Conservation (phyloP, 1,140 invertebrate species). For the Scaptomyza pallida region DNA sequence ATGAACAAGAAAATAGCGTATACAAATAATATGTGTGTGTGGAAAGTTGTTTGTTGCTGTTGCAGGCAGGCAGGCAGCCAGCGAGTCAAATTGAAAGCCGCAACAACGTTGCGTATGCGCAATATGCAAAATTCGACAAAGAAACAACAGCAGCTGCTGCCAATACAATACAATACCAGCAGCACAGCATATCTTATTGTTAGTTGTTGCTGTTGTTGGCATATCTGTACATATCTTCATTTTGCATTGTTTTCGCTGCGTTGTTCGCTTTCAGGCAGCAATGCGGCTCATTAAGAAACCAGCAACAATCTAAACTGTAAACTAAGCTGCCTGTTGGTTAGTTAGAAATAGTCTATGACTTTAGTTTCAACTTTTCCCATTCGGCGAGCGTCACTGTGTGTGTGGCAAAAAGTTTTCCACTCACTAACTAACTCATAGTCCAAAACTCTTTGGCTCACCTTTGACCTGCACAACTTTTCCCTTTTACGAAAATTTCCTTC, state of each 20-base stretch:
- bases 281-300: constrained; percentile 66
- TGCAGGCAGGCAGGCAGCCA: constrained; percentile 12
- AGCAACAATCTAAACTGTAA: constrained; percentile 45
- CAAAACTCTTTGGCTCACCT: constrained; percentile 36
- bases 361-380: constrained; percentile 53
- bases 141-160: constrained; percentile 40
- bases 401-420: constrained; percentile 46
- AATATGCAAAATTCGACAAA: constrained; percentile 48
- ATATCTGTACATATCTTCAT: constrained; percentile 50
- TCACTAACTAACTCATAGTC: constrained; percentile 36
- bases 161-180: constrained; percentile 17
- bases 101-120: constrained; percentile 70
- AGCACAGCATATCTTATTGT: constrained; percentile 8
- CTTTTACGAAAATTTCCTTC: constrained; percentile 15
- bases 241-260: constrained; percentile 45
- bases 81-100: constrained; percentile 51
- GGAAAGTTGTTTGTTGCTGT: constrained; percentile 18
- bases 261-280: constrained; percentile 47
- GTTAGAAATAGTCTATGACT: not conserved
- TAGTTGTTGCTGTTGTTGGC: not conserved
- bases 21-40: constrained; percentile 29
- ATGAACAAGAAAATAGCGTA: constrained; percentile 29
- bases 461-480: constrained; percentile 56
- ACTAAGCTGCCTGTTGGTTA: constrained; percentile 12
- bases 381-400: constrained; percentile 32